A percentile compares a stretch with the other conserved stretches of the same genome.
Evolutionary conservation across 2,888 invertebrate genomes (phyloP).

Genomic region (Diplazon laetatorius): DNA sequence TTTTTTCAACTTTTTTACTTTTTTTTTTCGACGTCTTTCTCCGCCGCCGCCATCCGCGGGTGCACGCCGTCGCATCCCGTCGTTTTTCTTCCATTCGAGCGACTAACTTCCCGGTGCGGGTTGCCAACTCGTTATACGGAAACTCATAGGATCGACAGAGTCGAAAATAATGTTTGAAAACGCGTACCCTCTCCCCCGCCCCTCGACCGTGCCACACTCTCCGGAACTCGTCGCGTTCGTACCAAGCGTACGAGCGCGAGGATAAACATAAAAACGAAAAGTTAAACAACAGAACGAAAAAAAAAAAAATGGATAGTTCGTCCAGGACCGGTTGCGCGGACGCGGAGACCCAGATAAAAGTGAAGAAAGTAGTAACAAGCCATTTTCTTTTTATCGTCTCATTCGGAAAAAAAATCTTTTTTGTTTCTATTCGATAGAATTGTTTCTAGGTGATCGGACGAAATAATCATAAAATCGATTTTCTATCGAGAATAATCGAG

Average conservation of each 20-base stretch:
- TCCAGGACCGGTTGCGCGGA: conserved; percentile 9
- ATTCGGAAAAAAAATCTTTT: no score
- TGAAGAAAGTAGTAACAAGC: not conserved
- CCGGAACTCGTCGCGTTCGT: no score
- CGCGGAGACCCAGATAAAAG: not conserved
- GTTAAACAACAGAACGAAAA: no score
- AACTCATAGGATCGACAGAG: conserved; percentile 63
- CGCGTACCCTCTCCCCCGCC: no score
- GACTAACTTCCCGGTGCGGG: conserved; percentile 62
- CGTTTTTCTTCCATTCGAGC: conserved; percentile 60
- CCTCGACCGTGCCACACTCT: no score
- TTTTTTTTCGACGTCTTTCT: conserved; percentile 61
- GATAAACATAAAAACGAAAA: no score
- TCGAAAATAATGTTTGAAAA: conserved; percentile 65
- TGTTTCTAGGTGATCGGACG: no score
- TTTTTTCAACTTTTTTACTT: no score
- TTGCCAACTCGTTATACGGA: conserved; percentile 66
- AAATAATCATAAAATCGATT: no score
- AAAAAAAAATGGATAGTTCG: conserved; percentile 51
- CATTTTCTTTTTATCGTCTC: conserved; percentile 15
- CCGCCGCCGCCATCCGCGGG: conserved; percentile 15
- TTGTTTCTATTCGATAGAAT: no score
- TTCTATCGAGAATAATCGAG: no score
- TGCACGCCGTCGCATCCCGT: conserved; percentile 39
- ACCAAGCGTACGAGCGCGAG: conserved; percentile 33